Percentiles rank a stretch among this genome's conserved stretches.
Evolutionary conservation across 2,888 invertebrate species (phyloP).

Genomic region (Aspidapion aeneum): DNA sequence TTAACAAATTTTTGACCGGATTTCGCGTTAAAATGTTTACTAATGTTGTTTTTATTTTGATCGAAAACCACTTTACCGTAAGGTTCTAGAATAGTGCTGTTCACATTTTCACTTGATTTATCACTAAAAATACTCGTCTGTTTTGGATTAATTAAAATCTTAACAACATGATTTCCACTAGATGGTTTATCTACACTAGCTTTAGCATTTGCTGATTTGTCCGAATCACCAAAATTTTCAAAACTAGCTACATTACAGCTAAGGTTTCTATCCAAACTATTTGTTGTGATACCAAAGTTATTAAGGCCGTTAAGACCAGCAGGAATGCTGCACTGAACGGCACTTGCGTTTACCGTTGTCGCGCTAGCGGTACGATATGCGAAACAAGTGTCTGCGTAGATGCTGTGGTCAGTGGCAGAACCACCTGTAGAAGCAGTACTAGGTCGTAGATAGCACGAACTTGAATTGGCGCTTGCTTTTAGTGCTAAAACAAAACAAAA

Average conservation of each 20-base stretch:
- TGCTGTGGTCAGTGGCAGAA: not conserved
- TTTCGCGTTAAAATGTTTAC: not conserved
- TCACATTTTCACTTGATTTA: slow-evolving; percentile 5
- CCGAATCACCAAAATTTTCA: too few relatives aligned
- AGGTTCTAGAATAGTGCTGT: not conserved
- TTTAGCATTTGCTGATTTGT: too few relatives aligned
- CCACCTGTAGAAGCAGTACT: not conserved
- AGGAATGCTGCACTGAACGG: slow-evolving; percentile 36
- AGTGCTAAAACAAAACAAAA: too few relatives aligned
- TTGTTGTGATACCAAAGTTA: not conserved
- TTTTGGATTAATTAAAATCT: slow-evolving; percentile 66
- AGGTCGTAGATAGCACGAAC: too few relatives aligned
- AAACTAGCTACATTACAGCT: too few relatives aligned
- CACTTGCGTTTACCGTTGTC: slow-evolving; percentile 31
- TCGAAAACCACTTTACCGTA: not conserved
- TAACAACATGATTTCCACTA: slow-evolving; percentile 64
- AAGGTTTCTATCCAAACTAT: slow-evolving; percentile 40
- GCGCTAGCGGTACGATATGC: slow-evolving; percentile 28
- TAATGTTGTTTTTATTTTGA: not conserved
- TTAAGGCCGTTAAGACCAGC: slow-evolving; percentile 10
- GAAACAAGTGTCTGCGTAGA: not conserved
- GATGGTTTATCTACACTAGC: too few relatives aligned
- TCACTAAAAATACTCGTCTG: slow-evolving; percentile 17
- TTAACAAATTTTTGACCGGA: too few relatives aligned
- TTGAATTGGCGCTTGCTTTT: too few relatives aligned